Conservation (phyloP, 2,888 invertebrate genomes). For the Acleris cristana region DNA sequence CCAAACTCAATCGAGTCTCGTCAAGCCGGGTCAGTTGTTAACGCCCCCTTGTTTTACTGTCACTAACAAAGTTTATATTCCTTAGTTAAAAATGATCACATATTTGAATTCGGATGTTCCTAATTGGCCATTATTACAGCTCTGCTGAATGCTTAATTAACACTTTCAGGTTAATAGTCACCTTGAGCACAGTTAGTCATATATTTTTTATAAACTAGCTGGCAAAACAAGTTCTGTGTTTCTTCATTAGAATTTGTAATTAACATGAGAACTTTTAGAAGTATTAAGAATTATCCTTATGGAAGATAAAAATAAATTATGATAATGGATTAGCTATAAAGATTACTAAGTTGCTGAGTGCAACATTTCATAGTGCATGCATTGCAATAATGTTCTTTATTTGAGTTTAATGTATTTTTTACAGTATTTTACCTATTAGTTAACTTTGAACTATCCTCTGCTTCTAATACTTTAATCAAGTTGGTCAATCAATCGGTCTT, state of each 20-base stretch:
- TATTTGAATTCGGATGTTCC: conserved; percentile 24
- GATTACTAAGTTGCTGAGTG: too few relatives aligned
- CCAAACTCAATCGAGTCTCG: conserved; percentile 58
- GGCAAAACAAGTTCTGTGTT: conserved; percentile 19
- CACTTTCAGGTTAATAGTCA: conserved; percentile 30
- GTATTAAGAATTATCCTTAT: neutral
- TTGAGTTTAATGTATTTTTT: too few relatives aligned
- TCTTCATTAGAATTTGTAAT: neutral
- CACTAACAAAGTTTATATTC: conserved; percentile 17
- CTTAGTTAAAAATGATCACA: conserved; percentile 10
- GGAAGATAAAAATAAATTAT: neutral
- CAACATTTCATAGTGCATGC: too few relatives aligned
- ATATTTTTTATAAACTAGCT: conserved; percentile 19
- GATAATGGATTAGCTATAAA: too few relatives aligned
- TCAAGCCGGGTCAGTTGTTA: conserved; percentile 50
- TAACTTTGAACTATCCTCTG: too few relatives aligned
- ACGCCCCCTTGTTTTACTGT: conserved; percentile 64
- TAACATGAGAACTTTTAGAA: conserved; percentile 8
- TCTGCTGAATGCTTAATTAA: conserved; percentile 33
- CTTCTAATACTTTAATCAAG: too few relatives aligned
- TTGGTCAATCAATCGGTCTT: too few relatives aligned
- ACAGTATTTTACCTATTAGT: too few relatives aligned
- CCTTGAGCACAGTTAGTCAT: conserved; percentile 30
- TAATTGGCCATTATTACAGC: conserved; percentile 32
- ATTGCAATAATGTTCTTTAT: too few relatives aligned